A percentile compares a stretch with the other conserved stretches of the same genome.
Evolutionary conservation across 2,113 vertebrate species (phyloP).

Genomic region (Apteryx mantelli): DNA sequence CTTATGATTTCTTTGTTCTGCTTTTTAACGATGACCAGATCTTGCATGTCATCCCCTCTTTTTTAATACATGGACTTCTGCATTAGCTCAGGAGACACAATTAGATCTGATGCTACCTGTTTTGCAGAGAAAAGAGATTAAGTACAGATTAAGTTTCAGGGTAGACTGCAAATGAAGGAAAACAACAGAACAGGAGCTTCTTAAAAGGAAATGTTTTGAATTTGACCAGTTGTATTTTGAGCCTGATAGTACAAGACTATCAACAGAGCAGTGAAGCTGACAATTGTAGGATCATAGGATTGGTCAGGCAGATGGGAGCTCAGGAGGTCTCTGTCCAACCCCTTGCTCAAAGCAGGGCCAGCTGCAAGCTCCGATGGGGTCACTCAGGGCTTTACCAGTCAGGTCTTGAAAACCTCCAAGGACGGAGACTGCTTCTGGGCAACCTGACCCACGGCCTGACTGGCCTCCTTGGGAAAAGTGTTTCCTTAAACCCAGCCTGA

Average conservation of each 20-base stretch:
- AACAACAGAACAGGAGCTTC: conserved; percentile 1
- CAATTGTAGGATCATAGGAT: neutral
- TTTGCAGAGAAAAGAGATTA: conserved; percentile 48
- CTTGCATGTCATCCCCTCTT: neutral
- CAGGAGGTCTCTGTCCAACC: neutral
- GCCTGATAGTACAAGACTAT: neutral
- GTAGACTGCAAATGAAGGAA: conserved; percentile 16
- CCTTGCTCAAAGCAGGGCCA: neutral
- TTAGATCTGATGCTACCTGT: conserved; percentile 52
- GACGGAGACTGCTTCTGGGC: neutral
- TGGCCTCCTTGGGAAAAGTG: neutral
- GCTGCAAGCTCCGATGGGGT: neutral
- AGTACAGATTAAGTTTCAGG: neutral
- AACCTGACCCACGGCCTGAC: neutral
- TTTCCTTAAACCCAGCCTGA: neutral
- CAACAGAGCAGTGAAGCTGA: neutral
- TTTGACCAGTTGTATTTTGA: neutral
- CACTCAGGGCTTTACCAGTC: neutral
- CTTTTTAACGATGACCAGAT: neutral
- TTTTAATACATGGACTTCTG: neutral
- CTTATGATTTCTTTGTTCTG: neutral
- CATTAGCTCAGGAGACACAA: conserved; percentile 19
- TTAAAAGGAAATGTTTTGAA: conserved; percentile 15
- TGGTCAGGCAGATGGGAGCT: neutral
- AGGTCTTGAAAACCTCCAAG: neutral